Conservation (phyloP, 2,888 invertebrate species). For the Tenthredo mesomela region DNA sequence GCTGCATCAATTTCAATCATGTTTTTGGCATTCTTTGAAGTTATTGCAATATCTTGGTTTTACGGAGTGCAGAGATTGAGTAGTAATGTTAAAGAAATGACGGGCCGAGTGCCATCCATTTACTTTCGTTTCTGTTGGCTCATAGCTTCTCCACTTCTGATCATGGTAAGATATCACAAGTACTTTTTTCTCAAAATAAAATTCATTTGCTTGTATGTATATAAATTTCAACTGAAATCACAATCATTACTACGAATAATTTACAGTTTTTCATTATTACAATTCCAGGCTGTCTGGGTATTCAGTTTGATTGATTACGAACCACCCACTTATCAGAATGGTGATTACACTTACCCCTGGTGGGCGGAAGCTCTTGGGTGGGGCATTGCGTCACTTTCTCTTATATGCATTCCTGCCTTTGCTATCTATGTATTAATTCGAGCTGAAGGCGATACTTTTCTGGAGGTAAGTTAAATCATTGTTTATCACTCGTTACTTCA, state of each 20-base stretch:
- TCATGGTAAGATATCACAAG: conserved; percentile 81
- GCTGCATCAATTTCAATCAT: conserved; percentile 95
- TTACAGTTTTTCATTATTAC: background rate
- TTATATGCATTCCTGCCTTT: conserved; percentile 92
- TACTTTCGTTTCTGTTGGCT: conserved; percentile 94
- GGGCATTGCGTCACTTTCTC: conserved; percentile 90
- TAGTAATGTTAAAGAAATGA: conserved; percentile 94
- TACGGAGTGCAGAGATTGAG: conserved; percentile 91
- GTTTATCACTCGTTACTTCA: background rate
- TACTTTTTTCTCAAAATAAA: conserved; percentile 11
- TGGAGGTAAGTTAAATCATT: conserved; percentile 81
- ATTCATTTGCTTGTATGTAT: background rate
- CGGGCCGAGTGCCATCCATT: conserved; percentile 87
- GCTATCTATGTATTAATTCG: conserved; percentile 86
- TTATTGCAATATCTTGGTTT: conserved; percentile 94
- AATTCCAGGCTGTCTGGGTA: conserved; percentile 89
- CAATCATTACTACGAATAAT: conserved; percentile 27
- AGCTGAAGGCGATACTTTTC: conserved; percentile 85
- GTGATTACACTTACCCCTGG: conserved; percentile 87
- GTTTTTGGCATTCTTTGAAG: conserved; percentile 96
- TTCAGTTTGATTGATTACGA: conserved; percentile 93
- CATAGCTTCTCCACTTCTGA: conserved; percentile 88
- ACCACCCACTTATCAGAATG: conserved; percentile 91
- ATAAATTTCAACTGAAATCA: background rate
- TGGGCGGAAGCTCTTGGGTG: conserved; percentile 95